Conservation (phyloP, 2,797 vertebrate genomes). For the Chrosomus eos region DNA sequence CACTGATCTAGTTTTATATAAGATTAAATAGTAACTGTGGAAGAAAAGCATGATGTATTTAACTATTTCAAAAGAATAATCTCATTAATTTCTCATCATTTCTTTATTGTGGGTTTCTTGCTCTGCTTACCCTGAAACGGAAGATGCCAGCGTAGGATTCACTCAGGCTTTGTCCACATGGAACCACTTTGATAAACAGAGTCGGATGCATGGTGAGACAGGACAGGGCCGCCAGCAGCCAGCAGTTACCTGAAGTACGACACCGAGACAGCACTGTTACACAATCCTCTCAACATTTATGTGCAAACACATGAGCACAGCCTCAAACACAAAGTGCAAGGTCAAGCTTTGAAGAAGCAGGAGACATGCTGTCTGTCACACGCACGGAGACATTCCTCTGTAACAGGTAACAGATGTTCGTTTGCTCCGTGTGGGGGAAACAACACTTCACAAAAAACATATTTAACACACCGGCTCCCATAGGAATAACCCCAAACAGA, state of each 20-base stretch:
- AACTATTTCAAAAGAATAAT: neutral
- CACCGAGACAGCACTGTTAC: neutral
- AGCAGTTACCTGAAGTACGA: constrained; percentile 79
- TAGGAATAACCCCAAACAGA: constrained; percentile 27
- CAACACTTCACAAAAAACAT: constrained; percentile 36
- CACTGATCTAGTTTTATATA: neutral
- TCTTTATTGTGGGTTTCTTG: neutral
- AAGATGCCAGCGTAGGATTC: constrained; percentile 80
- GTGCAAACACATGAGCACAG: neutral
- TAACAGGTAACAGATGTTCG: constrained; percentile 62
- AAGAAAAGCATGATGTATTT: neutral
- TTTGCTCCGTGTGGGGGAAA: constrained; percentile 7
- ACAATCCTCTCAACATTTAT: neutral
- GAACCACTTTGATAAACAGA: constrained; percentile 80
- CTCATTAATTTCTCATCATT: neutral
- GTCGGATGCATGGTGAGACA: constrained; percentile 78
- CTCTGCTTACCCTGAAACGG: constrained; percentile 72
- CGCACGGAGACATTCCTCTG: constrained; percentile 48
- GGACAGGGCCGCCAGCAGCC: constrained; percentile 82
- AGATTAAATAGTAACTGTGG: neutral
- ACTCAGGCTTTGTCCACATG: constrained; percentile 74
- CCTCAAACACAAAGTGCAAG: constrained; percentile 4
- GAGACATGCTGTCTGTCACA: constrained; percentile 16
- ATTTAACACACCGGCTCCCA: constrained; percentile 21
- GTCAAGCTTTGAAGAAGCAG: neutral